A percentile compares a stretch with the other conserved stretches of the same genome.
phyloP scores from a whole-genome alignment of 2,797 vertebrate genomes.

The Scomberomorus guttatus region DNA sequence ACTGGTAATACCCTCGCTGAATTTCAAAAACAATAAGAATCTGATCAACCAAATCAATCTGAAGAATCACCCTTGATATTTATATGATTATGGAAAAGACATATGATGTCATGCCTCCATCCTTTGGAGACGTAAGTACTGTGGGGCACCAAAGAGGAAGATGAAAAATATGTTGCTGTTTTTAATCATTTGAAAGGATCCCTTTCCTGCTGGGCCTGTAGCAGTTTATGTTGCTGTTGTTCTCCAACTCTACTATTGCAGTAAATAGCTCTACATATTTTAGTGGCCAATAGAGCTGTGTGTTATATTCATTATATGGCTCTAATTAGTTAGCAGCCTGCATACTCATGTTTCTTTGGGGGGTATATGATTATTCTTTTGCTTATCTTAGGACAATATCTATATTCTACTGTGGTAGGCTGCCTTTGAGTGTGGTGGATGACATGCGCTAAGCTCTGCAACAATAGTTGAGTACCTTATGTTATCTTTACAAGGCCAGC shows the following conservation, averaged over 20 bases:
- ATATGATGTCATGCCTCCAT: slow-evolving; percentile 12
- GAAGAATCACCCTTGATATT: slow-evolving; percentile 27
- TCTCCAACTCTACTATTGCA: slow-evolving; percentile 32
- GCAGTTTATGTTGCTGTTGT: slow-evolving; percentile 24
- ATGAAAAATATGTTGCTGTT: slow-evolving; percentile 41
- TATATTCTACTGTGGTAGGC: not conserved
- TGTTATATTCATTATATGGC: slow-evolving; percentile 45
- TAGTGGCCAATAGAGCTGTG: slow-evolving; percentile 42
- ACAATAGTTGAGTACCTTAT: too few species aligned
- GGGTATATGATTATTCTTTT: slow-evolving; percentile 36
- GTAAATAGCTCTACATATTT: slow-evolving; percentile 59
- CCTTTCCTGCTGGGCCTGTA: not conserved
- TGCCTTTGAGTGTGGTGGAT: not conserved
- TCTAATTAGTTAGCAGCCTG: slow-evolving; percentile 61
- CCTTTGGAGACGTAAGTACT: slow-evolving; percentile 19
- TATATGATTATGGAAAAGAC: slow-evolving; percentile 46
- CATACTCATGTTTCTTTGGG: slow-evolving; percentile 39
- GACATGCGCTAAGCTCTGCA: too few species aligned
- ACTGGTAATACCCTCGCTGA: not conserved
- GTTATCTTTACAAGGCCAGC: too few species aligned
- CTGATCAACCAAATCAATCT: not conserved
- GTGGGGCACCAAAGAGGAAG: slow-evolving; percentile 31
- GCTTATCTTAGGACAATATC: slow-evolving; percentile 17
- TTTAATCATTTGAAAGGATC: slow-evolving; percentile 48
- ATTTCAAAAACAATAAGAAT: slow-evolving; percentile 1